Base-by-base conservation (phyloP, 2,888 invertebrate genomes). In the Eretmocerus hayati region DNA sequence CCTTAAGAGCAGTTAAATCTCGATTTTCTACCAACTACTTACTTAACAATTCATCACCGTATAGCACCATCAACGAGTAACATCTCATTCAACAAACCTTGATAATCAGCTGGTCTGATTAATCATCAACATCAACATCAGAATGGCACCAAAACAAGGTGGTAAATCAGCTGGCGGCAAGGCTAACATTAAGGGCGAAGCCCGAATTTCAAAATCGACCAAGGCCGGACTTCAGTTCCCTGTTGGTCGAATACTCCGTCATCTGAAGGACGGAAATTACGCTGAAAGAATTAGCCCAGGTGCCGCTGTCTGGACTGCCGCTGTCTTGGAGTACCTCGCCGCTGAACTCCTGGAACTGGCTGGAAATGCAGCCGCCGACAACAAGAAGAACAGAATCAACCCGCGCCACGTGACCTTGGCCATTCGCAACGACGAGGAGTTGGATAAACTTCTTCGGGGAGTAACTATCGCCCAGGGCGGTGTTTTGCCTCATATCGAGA, bases 321-420 rank as follows among this genome's bases (percentile, higher is more conserved):
- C 79, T n/a, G 82, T 80, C 0, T 73, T 84, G 64, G 83, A 84
- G 59, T 83, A 83, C 59, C 63, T 84, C 37, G 80, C 84, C 11
- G 36, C 36, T 9, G 36, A 36, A 36, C 9, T 36, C 8, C 36
- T 36, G 9, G 36, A 36, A n/a, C n/a, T 36, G 36, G 36, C 36
- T 18, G 36, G 36, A 5, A 36, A 36, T 13, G 36, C 18, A 11
- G 36, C 36, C 19, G 19, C 19, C 5, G 36, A 36, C 36, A 36
- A 36, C 18, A 9, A 18, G 15, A 9, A 18, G 5, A 75, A 77
- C 3, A 76, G 77, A 8, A 64, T 64, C 59, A 82, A 84, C 40
- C 86, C 88, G 1, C 77, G 87, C 16, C 88, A 88, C 69, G 73
- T 89, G 9, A 83, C 88, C 64, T 67, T 90, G 56, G 87, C 88